Evolutionary conservation across 2,113 vertebrate genomes (phyloP).

Genomic region (Ailuropoda melanoleuca): DNA sequence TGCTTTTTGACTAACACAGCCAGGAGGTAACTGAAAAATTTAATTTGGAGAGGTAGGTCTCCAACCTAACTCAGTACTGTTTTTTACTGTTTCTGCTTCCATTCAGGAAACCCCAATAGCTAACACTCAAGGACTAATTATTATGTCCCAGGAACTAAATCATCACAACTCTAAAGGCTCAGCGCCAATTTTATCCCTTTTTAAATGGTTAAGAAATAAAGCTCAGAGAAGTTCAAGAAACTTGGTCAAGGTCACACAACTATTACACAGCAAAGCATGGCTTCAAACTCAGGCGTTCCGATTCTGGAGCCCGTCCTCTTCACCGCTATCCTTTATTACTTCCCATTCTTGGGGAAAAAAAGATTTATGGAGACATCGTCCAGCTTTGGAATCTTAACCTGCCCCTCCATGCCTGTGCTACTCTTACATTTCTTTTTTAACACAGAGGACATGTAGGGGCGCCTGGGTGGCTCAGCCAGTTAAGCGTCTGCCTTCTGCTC

Average conservation of each 20-base stretch:
- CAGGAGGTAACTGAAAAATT: background rate
- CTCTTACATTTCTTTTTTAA: background rate
- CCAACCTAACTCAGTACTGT: background rate
- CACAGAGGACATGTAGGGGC: background rate
- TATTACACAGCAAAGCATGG: slow-evolving; percentile 18
- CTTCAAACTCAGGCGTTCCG: slow-evolving; percentile 13
- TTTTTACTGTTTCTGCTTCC: slow-evolving; percentile 13
- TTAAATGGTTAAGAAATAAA: slow-evolving; percentile 39
- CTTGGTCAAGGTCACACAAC: background rate
- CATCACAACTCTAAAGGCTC: slow-evolving; percentile 39
- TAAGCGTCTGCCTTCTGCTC: background rate
- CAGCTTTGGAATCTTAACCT: background rate
- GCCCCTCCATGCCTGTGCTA: background rate
- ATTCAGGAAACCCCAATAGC: background rate
- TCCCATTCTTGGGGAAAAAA: slow-evolving; percentile 23
- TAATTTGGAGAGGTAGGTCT: slow-evolving; percentile 1
- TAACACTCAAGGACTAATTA: slow-evolving; percentile 28
- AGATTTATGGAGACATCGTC: background rate
- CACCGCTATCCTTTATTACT: background rate
- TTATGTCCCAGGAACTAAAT: background rate
- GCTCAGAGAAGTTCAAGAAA: background rate
- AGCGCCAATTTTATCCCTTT: slow-evolving; percentile 2
- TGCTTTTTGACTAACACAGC: background rate
- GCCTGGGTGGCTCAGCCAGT: background rate
- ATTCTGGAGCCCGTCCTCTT: slow-evolving; percentile 5